Conservation (phyloP, 2,113 vertebrate species). For the Equus quagga region DNA sequence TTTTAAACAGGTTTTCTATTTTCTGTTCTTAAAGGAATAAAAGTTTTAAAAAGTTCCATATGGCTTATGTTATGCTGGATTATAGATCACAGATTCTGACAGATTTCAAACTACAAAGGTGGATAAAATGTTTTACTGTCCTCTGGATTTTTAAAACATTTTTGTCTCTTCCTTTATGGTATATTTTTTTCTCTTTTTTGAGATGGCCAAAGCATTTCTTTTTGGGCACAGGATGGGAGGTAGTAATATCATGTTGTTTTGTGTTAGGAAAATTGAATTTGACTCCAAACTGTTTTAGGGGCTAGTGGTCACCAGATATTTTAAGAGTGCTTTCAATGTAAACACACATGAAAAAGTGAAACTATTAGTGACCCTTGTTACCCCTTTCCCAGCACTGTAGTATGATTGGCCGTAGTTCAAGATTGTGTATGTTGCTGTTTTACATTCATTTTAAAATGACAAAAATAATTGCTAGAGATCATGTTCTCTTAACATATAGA, state of each 20-base stretch:
- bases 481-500: background rate
- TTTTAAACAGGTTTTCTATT: slow-evolving; percentile 11
- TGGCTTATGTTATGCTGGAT: slow-evolving; percentile 51
- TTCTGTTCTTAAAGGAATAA: slow-evolving; percentile 51
- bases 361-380: background rate
- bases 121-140: slow-evolving; percentile 64
- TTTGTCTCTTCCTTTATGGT: slow-evolving; percentile 24
- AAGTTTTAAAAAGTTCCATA: slow-evolving; percentile 38
- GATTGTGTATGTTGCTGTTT: slow-evolving; percentile 31
- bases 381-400: background rate
- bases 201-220: slow-evolving; percentile 59
- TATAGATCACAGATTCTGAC: slow-evolving; percentile 63
- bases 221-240: slow-evolving; percentile 10
- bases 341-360: slow-evolving; percentile 46
- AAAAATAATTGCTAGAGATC: background rate
- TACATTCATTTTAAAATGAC: slow-evolving; percentile 13
- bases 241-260: slow-evolving; percentile 63
- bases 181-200: background rate
- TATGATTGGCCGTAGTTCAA: background rate
- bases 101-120: slow-evolving; percentile 60
- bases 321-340: slow-evolving; percentile 58
- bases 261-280: slow-evolving; percentile 65
- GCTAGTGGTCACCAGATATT: slow-evolving; percentile 42
- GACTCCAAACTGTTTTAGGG: slow-evolving; percentile 57
- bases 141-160: slow-evolving; percentile 26